Evolutionary conservation across 2,113 vertebrate genomes (phyloP).

Genomic region (Donacobius atricapilla): DNA sequence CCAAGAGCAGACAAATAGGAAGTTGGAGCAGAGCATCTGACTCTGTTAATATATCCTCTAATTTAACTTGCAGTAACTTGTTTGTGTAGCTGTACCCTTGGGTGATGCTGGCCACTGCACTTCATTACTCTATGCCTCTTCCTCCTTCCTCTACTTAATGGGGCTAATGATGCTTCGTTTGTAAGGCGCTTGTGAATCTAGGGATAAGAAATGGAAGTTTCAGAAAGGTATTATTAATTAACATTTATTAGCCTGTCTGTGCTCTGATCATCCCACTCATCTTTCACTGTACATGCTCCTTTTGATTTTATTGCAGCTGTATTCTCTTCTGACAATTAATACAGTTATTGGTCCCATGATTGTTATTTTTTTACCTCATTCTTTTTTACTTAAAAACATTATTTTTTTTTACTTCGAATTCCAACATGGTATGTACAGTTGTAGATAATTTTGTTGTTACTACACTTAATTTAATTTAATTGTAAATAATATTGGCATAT

Average conservation of each 20-base stretch:
- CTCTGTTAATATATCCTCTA: not conserved
- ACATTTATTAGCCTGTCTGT: not conserved
- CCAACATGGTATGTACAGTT: not conserved
- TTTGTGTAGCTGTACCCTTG: not conserved
- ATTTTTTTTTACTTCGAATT: constrained; percentile 1
- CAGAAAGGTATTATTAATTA: not conserved
- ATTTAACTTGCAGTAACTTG: constrained; percentile 2
- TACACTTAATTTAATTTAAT: constrained; percentile 8
- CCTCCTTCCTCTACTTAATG: not conserved
- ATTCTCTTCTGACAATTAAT: not conserved
- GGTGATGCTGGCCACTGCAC: not conserved
- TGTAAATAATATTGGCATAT: not conserved
- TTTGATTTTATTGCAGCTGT: not conserved
- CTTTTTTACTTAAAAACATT: not conserved
- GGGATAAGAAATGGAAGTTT: constrained; percentile 18
- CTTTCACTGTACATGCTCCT: not conserved
- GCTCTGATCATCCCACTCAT: not conserved
- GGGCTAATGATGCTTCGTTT: not conserved
- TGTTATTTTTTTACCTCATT: not conserved
- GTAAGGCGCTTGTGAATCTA: not conserved
- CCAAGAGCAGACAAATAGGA: not conserved
- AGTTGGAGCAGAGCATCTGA: not conserved
- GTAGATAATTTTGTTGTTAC: not conserved
- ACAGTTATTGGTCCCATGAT: not conserved
- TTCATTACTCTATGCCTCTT: not conserved